Conservation (phyloP, 2,888 invertebrate species). For the Megastigmus dorsalis region DNA sequence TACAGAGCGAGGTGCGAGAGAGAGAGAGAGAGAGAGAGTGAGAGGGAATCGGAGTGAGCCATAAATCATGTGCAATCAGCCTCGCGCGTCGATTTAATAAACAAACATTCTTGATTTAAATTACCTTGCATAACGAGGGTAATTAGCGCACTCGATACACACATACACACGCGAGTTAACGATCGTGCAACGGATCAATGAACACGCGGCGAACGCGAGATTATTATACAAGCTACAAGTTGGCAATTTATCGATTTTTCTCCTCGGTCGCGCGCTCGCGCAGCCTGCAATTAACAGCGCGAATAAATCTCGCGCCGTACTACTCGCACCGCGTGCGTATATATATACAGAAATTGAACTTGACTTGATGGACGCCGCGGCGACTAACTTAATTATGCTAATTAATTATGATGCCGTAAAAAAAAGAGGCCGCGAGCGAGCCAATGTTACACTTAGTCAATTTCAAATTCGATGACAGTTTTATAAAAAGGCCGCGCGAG, state of each 20-base stretch:
- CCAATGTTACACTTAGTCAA: too few species aligned
- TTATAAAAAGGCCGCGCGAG: too few species aligned
- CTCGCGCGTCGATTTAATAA: conserved; percentile 35
- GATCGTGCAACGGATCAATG: conserved; percentile 1
- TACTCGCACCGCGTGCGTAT: background rate
- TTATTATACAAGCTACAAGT: background rate
- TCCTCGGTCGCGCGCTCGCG: too few species aligned
- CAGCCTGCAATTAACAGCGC: background rate
- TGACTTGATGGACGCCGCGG: too few species aligned
- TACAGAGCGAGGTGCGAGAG: too few species aligned
- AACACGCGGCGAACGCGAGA: background rate
- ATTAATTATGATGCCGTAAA: too few species aligned
- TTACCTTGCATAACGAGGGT: conserved; percentile 5
- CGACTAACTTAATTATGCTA: too few species aligned
- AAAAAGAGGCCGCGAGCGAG: too few species aligned
- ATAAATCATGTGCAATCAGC: conserved; percentile 28
- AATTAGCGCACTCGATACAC: conserved; percentile 17
- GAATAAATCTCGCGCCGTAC: background rate
- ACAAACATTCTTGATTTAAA: conserved; percentile 27
- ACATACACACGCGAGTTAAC: too few species aligned
- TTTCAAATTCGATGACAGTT: too few species aligned
- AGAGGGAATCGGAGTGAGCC: background rate
- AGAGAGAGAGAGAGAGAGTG: too few species aligned
- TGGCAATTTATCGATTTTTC: conserved; percentile 10
- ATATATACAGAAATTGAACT: background rate